These are phyloP conservation scores for Lepilemur ruficaudatus DNA, from an alignment of 2,797 vertebrate species.

Conservation along the genomic window DNA sequence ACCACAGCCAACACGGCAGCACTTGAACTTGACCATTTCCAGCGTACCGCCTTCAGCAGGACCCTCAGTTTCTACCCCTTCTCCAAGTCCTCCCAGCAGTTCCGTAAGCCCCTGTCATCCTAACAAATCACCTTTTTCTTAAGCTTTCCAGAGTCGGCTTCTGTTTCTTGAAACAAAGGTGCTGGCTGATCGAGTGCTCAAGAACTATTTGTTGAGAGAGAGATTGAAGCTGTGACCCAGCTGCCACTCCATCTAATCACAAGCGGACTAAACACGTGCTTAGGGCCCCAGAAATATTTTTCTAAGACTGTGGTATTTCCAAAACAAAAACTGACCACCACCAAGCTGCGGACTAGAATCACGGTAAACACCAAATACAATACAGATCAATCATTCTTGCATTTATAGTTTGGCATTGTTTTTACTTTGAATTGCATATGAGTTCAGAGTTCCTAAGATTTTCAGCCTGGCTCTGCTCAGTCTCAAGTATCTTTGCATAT, in stretches of 20 bases:
- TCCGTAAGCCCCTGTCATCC: not conserved
- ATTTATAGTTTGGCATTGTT: not conserved
- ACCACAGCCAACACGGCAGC: not conserved
- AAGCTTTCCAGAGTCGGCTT: not conserved
- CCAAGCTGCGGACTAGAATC: not conserved
- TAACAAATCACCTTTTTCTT: not conserved
- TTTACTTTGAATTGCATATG: not conserved
- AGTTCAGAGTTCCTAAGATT: not conserved
- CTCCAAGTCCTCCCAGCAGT: not conserved
- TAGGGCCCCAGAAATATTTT: not conserved
- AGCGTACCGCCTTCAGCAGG: not conserved
- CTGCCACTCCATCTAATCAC: not conserved
- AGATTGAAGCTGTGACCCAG: not conserved
- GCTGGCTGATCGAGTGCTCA: not conserved
- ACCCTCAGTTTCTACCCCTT: not conserved
- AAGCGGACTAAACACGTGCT: not conserved
- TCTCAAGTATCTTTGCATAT: not conserved
- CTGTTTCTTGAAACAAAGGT: not conserved
- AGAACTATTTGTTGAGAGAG: not conserved
- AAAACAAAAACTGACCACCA: not conserved
- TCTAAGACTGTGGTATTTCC: not conserved
- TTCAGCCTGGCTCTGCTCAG: not conserved
- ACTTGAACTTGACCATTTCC: not conserved
- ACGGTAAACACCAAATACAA: not conserved
- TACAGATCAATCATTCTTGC: not conserved